Evolutionary conservation across 2,113 vertebrate genomes (phyloP).

Genomic region (Epinephelus lanceolatus): DNA sequence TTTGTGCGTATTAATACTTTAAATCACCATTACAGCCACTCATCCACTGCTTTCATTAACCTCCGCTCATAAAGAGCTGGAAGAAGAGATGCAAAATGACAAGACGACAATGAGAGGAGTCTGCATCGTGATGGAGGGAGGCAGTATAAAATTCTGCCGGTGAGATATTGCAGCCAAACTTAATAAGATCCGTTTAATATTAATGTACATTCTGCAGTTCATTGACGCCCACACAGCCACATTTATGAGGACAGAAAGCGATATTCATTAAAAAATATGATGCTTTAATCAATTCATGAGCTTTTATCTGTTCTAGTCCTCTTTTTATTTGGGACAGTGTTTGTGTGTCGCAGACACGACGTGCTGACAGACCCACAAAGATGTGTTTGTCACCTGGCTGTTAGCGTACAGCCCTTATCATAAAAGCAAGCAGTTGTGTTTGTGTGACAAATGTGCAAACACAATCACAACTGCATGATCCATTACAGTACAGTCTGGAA

Average conservation of each 20-base stretch:
- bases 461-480: not conserved
- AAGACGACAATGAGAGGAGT: not conserved
- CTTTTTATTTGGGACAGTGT: not conserved
- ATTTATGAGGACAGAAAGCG: not conserved
- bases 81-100: conserved; percentile 3
- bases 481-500: not conserved
- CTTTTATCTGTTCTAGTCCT: not conserved
- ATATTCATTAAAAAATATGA: not conserved
- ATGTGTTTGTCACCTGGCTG: not conserved
- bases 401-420: not conserved
- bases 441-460: conserved; percentile 12
- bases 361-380: not conserved
- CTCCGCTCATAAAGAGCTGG: conserved; percentile 3
- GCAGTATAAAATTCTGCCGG: not conserved
- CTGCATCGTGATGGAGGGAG: not conserved
- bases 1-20: conserved; percentile 19
- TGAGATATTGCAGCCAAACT: conserved; percentile 24
- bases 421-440: not conserved
- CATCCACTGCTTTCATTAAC: conserved; percentile 28
- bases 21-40: conserved; percentile 25
- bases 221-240: not conserved
- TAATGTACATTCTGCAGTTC: conserved; percentile 15
- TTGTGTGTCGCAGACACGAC: too few species aligned
- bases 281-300: not conserved
- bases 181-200: conserved; percentile 37